Evolutionary conservation across 1,140 invertebrate genomes (phyloP), one percentile per base, ranked within the genome.

Genomic region (Cydia strobilella): DNA sequence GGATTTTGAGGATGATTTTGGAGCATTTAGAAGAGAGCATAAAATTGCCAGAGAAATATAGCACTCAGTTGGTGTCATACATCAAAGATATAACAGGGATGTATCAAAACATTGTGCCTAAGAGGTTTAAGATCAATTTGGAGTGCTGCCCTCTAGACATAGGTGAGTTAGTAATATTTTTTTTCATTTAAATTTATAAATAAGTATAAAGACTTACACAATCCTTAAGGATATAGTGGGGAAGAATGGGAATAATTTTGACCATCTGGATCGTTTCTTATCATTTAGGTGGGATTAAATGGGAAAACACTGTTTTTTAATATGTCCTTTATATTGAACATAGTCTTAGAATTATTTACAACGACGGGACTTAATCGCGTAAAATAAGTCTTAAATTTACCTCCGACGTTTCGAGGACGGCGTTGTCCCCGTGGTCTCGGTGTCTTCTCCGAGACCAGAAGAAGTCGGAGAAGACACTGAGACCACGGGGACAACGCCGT

Each of bases 61-160:
- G 82, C 1, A 83, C 80, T 45, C 85, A 90, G 75, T 75, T 93
- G 5, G 80, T 92, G 13, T 72, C 80, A 31, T 89, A 89, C 35
- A 87, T 93, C n/a, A 92, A 86, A 73, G 87, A 92, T 78, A 88
- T 93, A 74, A 89, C 88, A 65, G 85, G 91, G 31, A 88, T 93
- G 84, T 93, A 93, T 51, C 91, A 93, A 77, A 84, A 83, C 73
- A 72, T 93, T 6, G 85, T 93, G 42, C 89, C 90, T 0, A 85
- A 88, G 75, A 92, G 90, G 73, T 92, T 92, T 78, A 90, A 88
- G 80, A 79, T 88, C 10, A 90, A 89, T 76, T 82, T 93, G 48
- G 86, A 91, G 77, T 85, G 77, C 48, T 90, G 90, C 76, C 86
- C 92, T 39, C 78, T 91, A 63, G 93, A 93, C 80, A 92, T 93